Conservation (phyloP, 2,113 vertebrate species). For the Nipponia nippon region DNA sequence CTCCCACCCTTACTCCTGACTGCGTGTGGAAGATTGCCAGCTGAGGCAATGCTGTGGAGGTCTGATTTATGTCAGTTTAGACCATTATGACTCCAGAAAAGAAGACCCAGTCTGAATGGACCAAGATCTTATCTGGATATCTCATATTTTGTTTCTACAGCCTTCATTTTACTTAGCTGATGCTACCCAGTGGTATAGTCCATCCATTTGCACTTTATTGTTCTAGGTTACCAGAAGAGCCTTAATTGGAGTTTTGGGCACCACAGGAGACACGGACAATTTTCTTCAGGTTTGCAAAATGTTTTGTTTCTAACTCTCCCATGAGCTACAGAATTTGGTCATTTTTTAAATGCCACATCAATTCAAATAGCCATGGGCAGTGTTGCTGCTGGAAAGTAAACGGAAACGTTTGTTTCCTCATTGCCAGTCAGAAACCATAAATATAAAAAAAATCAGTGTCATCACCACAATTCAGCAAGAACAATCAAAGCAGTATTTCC, state of each 20-base stretch:
- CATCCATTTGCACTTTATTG: not conserved
- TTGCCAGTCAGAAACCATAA: not conserved
- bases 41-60: not conserved
- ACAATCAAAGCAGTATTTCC: not conserved
- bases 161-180: not conserved
- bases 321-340: not conserved
- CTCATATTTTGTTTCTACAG: not conserved
- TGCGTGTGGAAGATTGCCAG: accelerated
- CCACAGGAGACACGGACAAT: not conserved
- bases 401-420: not conserved
- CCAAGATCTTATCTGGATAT: not conserved
- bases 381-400: not conserved
- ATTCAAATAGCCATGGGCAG: not conserved
- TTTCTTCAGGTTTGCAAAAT: not conserved
- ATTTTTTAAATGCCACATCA: not conserved
- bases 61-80: not conserved
- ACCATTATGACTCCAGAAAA: not conserved
- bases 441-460: not conserved
- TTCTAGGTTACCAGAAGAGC: not conserved
- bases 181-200: not conserved
- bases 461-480: not conserved
- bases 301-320: not conserved
- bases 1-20: not conserved
- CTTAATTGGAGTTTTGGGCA: not conserved
- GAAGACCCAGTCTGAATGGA: not conserved